Base-by-base conservation (phyloP, 2,888 invertebrate genomes). In the Noctuana brunneofusca region DNA sequence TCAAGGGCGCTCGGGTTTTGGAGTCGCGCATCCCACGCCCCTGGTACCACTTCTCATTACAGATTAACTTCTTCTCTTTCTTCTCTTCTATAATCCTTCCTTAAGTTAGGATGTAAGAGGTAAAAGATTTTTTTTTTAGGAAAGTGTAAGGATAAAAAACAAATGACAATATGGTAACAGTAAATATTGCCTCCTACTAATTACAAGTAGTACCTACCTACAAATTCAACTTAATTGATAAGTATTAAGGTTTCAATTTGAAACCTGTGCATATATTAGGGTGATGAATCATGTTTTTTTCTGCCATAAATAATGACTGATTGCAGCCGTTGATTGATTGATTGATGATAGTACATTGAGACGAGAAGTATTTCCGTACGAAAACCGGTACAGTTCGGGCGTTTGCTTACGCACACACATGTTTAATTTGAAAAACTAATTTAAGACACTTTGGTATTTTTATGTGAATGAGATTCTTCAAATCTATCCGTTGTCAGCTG, bases 1-100 rank as follows among this genome's bases (percentile, higher is more conserved):
- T 86, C 88, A 89, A 89, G 89, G 89, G 79, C 87, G 75, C 64
- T 64, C 71, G 72, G 71, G 75, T 82, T 84, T 83, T 83, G 77
- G 80, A 79, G 74, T 75, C 68, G 74, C 66, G 73, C 77, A 69
- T 70, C 81, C 80, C 79, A 79, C 80, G 76, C 78, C 43, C 18
- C 43, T 43, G 43, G 43, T 43, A 43, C 41, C 41, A 16, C 41
- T 41, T 41, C 16, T 41, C 16, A 16, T 38, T 14, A 38, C 35
- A 38, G 14, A 38, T n/a, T n/a, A n/a, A n/a, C n/a, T n/a, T n/a
- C n/a, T n/a, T n/a, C n/a, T n/a, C n/a, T n/a, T n/a, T n/a, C n/a
- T n/a, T n/a, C n/a, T n/a, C n/a, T n/a, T n/a, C n/a, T n/a, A n/a
- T n/a, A n/a, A n/a, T n/a, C n/a, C n/a, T n/a, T n/a, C n/a, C n/a